Base-by-base conservation (phyloP, 1,140 invertebrate genomes). In the Heliconius hermathena region DNA sequence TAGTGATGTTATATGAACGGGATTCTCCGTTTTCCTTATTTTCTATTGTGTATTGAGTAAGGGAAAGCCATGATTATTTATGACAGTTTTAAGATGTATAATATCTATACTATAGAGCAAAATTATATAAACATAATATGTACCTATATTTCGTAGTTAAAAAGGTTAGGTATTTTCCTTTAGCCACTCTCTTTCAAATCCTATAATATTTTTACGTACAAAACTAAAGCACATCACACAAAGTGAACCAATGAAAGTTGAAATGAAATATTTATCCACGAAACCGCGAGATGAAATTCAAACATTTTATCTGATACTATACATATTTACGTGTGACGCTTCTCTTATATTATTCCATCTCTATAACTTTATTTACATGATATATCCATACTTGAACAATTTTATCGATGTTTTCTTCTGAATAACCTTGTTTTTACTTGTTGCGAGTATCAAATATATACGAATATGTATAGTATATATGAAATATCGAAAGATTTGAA, bases 381-480 rank as follows among this genome's bases (percentile, higher is more conserved):
- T 57, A 74, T 74, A 54, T 74, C 52, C 54, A 76, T 76, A 60
- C 22, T n/a, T 76, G 60, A 60, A 66, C 57, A 76, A 76, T 66
- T 33, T 70, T 41, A 46, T 76, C 36, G 74, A 75, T 75, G 54
- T 75, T 60, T 60, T 52, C 33, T 66, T 20, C 8, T 52, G 36
- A 41, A 76, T 29, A 76, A 66, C 36, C 36, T 36, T 70, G 60
- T 76, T 46, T 66, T 66, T 33, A 76, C 74, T 75, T 66, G 54
- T 66, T 75, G 22, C 52, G 46, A 74, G 70, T 33, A 18, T 71
- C 66, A 71, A 33, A 71, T 71, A 71, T 60, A 26, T 60, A 52
- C 26, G n/a, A 22, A 11, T 60, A 60, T 60, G n/a, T 22, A 22
- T 22, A 22, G 13, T 46, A 16, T 16, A 46, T 46, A 16, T 16